Conservation (phyloP, 2,888 invertebrate species). For the Drosophila affinis region DNA sequence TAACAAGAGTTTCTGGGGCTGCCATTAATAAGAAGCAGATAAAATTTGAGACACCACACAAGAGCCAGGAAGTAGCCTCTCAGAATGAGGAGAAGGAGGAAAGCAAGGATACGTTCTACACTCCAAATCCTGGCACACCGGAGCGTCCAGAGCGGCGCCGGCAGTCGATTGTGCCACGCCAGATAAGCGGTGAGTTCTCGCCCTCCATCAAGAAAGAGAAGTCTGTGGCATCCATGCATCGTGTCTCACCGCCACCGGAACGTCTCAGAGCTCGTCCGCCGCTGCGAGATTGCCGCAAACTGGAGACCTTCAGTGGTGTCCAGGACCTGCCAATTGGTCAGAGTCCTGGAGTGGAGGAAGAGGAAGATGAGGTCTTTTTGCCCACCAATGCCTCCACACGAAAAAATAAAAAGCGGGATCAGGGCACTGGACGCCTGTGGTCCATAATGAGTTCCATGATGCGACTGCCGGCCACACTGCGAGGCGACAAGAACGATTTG, state of each 20-base stretch:
- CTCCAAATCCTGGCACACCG: constrained; percentile 59
- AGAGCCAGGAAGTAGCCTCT: constrained; percentile 26
- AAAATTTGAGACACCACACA: constrained; percentile 79
- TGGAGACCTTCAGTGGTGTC: constrained; percentile 51
- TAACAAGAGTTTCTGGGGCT: constrained; percentile 75
- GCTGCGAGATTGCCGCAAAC: constrained; percentile 51
- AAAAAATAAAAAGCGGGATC: constrained; percentile 52
- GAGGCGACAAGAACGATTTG: constrained; percentile 22
- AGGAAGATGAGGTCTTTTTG: constrained; percentile 60
- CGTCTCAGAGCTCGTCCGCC: constrained; percentile 59
- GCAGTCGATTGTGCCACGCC: constrained; percentile 54
- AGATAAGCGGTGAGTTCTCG: constrained; percentile 61
- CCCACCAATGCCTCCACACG: constrained; percentile 61
- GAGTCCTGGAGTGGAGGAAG: constrained; percentile 36
- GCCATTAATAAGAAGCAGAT: constrained; percentile 78
- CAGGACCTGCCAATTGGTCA: constrained; percentile 53
- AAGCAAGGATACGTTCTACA: constrained; percentile 62
- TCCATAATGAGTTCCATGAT: constrained; percentile 79
- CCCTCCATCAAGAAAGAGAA: constrained; percentile 10
- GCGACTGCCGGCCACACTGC: constrained; percentile 68
- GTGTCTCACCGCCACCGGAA: constrained; percentile 29
- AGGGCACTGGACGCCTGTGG: constrained; percentile 61
- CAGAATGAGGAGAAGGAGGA: constrained; percentile 13
- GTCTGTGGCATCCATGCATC: neutral
- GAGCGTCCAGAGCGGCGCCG: constrained; percentile 43